Conservation (phyloP, 2,888 invertebrate genomes). For the Graphium colonna region DNA sequence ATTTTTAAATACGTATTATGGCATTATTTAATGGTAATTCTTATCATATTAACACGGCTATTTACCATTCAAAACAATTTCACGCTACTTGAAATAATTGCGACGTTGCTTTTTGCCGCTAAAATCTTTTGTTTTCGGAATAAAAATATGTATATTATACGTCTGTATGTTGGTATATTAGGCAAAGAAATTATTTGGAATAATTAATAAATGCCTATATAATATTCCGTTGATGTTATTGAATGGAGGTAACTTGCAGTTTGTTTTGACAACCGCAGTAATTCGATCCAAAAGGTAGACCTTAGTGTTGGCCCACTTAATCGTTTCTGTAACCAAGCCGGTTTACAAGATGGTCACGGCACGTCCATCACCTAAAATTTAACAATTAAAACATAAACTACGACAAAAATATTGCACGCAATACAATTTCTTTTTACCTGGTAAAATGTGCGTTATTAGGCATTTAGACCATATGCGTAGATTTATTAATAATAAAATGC, state of each 20-base stretch:
- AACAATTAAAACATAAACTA: neutral
- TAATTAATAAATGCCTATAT: neutral
- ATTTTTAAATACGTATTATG: neutral
- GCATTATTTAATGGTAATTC: constrained; percentile 4
- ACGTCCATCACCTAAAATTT: constrained; percentile 4
- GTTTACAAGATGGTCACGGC: constrained; percentile 18
- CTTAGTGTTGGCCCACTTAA: constrained; percentile 19
- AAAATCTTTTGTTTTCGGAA: constrained; percentile 5
- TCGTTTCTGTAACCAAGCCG: constrained; percentile 20
- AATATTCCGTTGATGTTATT: neutral
- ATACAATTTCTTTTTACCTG: neutral
- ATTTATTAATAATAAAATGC: too few species aligned
- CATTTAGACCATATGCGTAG: too few species aligned
- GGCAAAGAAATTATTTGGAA: neutral
- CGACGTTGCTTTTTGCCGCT: constrained; percentile 1
- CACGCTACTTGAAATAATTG: constrained; percentile 15
- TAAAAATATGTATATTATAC: too few species aligned
- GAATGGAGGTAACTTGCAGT: neutral
- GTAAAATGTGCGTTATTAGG: neutral
- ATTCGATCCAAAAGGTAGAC: neutral
- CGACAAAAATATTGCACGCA: neutral
- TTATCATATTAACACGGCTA: constrained; percentile 4
- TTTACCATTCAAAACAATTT: constrained; percentile 11
- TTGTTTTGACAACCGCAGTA: constrained; percentile 1
- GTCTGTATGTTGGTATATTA: too few species aligned